Conservation (phyloP, 2,797 vertebrate species). For the Melanotaenia parkinsoni region DNA sequence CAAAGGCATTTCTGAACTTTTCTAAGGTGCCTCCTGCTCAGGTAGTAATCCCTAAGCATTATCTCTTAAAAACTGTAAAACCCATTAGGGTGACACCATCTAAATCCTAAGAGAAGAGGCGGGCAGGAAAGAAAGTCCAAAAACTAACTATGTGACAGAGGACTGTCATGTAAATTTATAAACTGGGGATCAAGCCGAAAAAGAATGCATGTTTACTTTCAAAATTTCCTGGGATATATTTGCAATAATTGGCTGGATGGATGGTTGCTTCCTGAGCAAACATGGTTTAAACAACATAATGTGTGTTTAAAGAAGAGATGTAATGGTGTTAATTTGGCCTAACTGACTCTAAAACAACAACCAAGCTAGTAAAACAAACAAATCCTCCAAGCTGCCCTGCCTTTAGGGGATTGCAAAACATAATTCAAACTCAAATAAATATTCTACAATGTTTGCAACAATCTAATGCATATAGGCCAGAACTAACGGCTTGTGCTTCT, state of each 20-base stretch:
- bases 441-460: conserved; percentile 27
- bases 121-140: conserved; percentile 24
- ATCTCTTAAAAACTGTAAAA: conserved; percentile 86
- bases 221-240: conserved; percentile 70
- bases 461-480: conserved; percentile 1
- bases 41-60: conserved; percentile 85
- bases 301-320: conserved; percentile 73
- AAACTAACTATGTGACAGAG: conserved; percentile 56
- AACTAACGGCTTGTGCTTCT: background rate
- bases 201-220: conserved; percentile 66
- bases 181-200: conserved; percentile 35
- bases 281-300: conserved; percentile 73
- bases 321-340: conserved; percentile 71
- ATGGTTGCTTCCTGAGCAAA: conserved; percentile 67
- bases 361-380: conserved; percentile 74
- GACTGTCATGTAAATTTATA: conserved; percentile 53
- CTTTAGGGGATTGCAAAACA: conserved; percentile 59
- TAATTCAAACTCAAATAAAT: conserved; percentile 71
- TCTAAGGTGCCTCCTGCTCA: conserved; percentile 80
- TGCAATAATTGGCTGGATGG: conserved; percentile 64
- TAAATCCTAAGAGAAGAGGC: conserved; percentile 72
- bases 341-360: conserved; percentile 74
- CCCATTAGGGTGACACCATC: conserved; percentile 83
- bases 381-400: conserved; percentile 56
- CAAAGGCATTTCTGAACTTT: conserved; percentile 86